These are phyloP conservation scores for Gasterosteus nipponicus DNA, from an alignment of 2,113 vertebrate species.

Conservation along the genomic window DNA sequence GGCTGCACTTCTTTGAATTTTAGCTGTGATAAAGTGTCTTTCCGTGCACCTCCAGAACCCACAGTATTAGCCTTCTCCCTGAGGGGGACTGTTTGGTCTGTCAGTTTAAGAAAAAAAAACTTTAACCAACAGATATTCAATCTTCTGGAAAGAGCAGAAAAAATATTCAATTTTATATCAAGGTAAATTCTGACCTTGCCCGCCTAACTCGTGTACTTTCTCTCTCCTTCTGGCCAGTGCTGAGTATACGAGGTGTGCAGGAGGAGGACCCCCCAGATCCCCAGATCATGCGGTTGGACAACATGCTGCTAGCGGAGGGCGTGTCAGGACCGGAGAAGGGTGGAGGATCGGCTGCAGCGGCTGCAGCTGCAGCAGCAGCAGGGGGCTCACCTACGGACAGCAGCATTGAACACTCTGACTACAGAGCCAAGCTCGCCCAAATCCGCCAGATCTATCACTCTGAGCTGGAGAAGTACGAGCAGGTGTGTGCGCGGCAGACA, in stretches of 20 bases:
- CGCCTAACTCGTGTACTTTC: neutral
- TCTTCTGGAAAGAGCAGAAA: neutral
- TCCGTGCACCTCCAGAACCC: constrained; percentile 12
- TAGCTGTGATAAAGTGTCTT: constrained; percentile 48
- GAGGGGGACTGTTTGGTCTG: constrained; percentile 25
- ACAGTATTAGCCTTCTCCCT: neutral
- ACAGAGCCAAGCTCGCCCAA: constrained; percentile 92
- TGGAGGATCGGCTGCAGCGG: constrained; percentile 85
- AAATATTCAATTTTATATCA: neutral
- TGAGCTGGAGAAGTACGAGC: constrained; percentile 93
- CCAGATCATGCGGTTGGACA: constrained; percentile 90
- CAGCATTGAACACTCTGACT: constrained; percentile 93
- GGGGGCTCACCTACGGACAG: constrained; percentile 89
- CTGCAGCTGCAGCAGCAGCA: constrained; percentile 86
- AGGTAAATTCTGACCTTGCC: neutral
- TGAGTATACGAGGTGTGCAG: constrained; percentile 87
- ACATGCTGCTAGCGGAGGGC: constrained; percentile 91
- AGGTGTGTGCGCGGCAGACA: constrained; percentile 75
- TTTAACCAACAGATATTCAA: constrained; percentile 24
- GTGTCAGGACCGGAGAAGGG: constrained; percentile 89
- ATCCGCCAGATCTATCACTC: constrained; percentile 92
- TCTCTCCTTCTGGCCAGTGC: constrained; percentile 72
- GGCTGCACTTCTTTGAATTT: constrained; percentile 56
- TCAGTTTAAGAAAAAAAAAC: constrained; percentile 9
- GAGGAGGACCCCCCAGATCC: constrained; percentile 89